Evolutionary conservation across 1,140 invertebrate species (phyloP).

Genomic region (Papilio glaucus): DNA sequence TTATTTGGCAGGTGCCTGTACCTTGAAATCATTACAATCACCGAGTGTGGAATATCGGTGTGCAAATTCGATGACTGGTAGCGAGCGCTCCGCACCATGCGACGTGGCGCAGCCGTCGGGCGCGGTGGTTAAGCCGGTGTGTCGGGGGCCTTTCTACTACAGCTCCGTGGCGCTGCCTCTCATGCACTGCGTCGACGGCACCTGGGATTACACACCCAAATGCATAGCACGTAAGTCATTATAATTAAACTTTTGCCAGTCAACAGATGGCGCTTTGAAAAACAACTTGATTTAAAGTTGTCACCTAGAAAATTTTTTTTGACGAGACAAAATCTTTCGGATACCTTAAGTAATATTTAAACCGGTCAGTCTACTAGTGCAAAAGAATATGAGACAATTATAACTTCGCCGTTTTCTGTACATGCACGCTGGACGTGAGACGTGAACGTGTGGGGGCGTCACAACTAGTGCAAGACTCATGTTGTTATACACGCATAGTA

Average conservation of each 20-base stretch:
- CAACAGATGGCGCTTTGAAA: not conserved
- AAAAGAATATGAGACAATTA: no score
- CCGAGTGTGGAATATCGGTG: no score
- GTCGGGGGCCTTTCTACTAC: slow-evolving; percentile 31
- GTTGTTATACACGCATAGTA: not conserved
- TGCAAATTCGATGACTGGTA: no score
- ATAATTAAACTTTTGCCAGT: not conserved
- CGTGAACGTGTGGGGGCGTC: no score
- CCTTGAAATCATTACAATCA: no score
- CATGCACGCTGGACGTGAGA: no score
- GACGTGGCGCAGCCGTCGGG: slow-evolving; percentile 45
- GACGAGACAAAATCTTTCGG: no score
- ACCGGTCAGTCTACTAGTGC: no score
- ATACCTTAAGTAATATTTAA: no score
- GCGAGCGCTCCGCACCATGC: no score
- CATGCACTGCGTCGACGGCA: slow-evolving; percentile 28
- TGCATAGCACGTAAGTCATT: slow-evolving; percentile 19
- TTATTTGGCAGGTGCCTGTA: no score
- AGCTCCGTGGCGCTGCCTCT: not conserved
- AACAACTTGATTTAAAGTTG: not conserved
- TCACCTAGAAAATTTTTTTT: not conserved
- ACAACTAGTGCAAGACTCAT: not conserved
- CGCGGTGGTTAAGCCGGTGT: slow-evolving; percentile 26
- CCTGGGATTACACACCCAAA: slow-evolving; percentile 27
- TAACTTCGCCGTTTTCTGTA: no score